phyloP scores from a whole-genome alignment of 2,888 invertebrate genomes.

The Liodrosophila aerea region DNA sequence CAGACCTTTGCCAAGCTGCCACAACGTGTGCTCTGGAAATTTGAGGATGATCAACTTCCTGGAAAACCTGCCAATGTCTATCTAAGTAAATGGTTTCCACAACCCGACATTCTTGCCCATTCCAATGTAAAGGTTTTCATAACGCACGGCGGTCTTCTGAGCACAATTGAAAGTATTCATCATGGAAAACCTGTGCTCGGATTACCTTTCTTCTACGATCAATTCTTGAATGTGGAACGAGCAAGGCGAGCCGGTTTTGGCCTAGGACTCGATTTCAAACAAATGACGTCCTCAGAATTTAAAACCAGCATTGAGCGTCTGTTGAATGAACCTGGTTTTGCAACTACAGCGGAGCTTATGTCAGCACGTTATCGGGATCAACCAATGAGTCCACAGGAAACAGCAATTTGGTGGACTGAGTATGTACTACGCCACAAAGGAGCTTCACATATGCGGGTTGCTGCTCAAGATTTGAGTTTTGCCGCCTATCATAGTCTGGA shows the following conservation, averaged over 20 bases:
- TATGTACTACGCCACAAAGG: constrained; percentile 80
- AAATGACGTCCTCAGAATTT: constrained; percentile 77
- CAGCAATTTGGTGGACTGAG: constrained; percentile 80
- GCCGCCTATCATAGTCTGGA: constrained; percentile 79
- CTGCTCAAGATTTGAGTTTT: constrained; percentile 76
- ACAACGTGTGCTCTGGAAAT: constrained; percentile 82
- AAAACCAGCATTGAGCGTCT: constrained; percentile 57
- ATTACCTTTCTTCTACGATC: constrained; percentile 83
- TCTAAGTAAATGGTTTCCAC: constrained; percentile 82
- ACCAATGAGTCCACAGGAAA: constrained; percentile 73
- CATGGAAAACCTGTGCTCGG: constrained; percentile 83
- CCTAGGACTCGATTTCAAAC: constrained; percentile 75
- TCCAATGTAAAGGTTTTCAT: constrained; percentile 83
- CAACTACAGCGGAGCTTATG: constrained; percentile 46
- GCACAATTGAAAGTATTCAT: constrained; percentile 83
- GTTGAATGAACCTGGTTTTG: constrained; percentile 56
- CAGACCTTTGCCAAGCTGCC: constrained; percentile 60
- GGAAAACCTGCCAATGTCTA: constrained; percentile 73
- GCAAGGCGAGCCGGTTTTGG: constrained; percentile 82
- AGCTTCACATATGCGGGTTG: constrained; percentile 78
- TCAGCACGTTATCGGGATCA: constrained; percentile 78
- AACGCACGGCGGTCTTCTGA: constrained; percentile 83
- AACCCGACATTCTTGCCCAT: constrained; percentile 82
- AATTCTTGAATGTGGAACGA: constrained; percentile 83
- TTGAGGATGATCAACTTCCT: constrained; percentile 77